A percentile compares a stretch with the other conserved stretches of the same genome.
phyloP scores from a whole-genome alignment of 2,113 vertebrate genomes.

The Prionailurus bengalensis region DNA sequence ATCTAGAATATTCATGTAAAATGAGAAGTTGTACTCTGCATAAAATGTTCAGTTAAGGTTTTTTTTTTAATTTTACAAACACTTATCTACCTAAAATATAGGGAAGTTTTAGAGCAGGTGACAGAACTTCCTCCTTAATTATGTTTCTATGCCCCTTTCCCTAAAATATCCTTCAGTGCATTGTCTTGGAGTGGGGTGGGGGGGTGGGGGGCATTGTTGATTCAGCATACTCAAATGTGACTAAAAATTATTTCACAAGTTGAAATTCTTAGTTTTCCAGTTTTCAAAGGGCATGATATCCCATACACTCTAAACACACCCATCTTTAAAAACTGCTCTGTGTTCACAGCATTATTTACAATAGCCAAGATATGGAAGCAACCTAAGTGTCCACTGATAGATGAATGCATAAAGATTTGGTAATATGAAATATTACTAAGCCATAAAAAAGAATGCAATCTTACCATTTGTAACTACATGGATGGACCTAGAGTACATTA shows the following conservation, averaged over 20 bases:
- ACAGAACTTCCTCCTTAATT: background rate
- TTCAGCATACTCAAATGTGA: constrained; percentile 10
- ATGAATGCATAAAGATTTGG: background rate
- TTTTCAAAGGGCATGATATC: background rate
- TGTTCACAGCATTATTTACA: background rate
- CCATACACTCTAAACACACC: background rate
- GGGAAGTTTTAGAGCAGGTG: background rate
- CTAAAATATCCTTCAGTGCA: background rate
- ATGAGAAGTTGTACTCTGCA: background rate
- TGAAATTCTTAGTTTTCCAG: constrained; percentile 54
- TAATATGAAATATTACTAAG: background rate
- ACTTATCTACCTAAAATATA: background rate
- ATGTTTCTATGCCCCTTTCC: background rate
- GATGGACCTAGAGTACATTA: background rate
- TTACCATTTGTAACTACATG: background rate
- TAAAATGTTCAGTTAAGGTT: background rate
- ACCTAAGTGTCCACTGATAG: background rate
- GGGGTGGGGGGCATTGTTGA: background rate
- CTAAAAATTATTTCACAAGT: constrained; percentile 62
- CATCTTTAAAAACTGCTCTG: constrained; percentile 51
- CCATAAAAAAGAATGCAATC: background rate
- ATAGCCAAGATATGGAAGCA: background rate
- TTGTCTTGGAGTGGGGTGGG: background rate
- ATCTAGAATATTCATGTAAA: constrained; percentile 24
- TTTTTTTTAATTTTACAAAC: background rate